Evolutionary conservation across 2,888 invertebrate species (phyloP).

Genomic region (Ichneumoninae sp.): DNA sequence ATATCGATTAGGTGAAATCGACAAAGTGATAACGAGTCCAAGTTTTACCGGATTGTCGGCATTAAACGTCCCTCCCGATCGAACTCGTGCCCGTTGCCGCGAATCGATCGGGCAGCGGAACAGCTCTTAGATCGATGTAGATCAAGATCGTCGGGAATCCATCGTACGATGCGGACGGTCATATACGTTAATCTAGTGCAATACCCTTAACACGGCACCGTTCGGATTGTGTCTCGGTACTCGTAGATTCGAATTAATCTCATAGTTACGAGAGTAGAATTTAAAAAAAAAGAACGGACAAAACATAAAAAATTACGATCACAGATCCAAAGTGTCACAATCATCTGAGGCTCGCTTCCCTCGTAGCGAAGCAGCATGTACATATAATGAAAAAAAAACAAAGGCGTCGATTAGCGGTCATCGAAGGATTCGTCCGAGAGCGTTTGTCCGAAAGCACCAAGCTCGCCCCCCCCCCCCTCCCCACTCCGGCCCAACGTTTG

Average conservation of each 20-base stretch:
- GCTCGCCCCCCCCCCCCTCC: neutral
- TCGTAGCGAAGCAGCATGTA: conserved; percentile 72
- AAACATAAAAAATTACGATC: conserved; percentile 37
- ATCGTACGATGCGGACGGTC: conserved; percentile 40
- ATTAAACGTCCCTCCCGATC: conserved; percentile 38
- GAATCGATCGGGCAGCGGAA: neutral
- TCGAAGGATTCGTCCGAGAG: conserved; percentile 7
- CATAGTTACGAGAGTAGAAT: conserved; percentile 15
- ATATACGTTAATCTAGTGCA: conserved; percentile 62
- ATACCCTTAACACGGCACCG: conserved; percentile 51
- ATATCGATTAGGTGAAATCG: conserved; percentile 56
- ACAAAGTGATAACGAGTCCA: conserved; percentile 43
- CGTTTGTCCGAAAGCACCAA: neutral
- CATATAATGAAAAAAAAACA: conserved; percentile 69
- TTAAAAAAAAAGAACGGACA: neutral
- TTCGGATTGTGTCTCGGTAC: conserved; percentile 37
- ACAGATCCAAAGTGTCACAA: conserved; percentile 74
- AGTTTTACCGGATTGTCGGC: conserved; percentile 57
- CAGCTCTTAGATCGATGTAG: conserved; percentile 36
- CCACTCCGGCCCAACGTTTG: neutral
- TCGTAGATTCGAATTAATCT: conserved; percentile 23
- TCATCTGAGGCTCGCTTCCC: conserved; percentile 72
- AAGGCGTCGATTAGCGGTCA: neutral
- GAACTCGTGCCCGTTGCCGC: neutral
- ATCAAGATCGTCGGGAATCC: conserved; percentile 17